Conservation (phyloP, 2,888 invertebrate genomes). For the Agrochola circellaris region DNA sequence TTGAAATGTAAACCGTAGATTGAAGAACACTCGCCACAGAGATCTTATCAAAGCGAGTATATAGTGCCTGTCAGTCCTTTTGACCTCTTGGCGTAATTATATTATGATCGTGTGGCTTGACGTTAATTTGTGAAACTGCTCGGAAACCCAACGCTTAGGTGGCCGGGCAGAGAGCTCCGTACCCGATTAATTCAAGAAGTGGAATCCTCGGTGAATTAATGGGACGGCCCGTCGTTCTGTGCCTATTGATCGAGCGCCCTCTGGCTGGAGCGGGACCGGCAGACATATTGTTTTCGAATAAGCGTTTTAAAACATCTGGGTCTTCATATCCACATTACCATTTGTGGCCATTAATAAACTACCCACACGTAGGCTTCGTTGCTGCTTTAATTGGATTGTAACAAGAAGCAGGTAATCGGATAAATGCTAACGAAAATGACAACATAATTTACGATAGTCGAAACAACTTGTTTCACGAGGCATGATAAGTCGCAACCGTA, state of each 20-base stretch:
- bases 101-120: slow-evolving; percentile 81
- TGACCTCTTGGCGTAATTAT: slow-evolving; percentile 75
- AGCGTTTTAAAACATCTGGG: slow-evolving; percentile 54
- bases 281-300: slow-evolving; percentile 62
- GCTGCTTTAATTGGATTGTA: slow-evolving; percentile 31
- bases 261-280: slow-evolving; percentile 61
- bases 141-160: slow-evolving; percentile 84
- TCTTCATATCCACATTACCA: slow-evolving; percentile 30
- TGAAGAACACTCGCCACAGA: slow-evolving; percentile 63
- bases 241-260: slow-evolving; percentile 80
- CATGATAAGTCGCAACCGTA: slow-evolving; percentile 35
- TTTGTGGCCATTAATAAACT: slow-evolving; percentile 9
- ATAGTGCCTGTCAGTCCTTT: slow-evolving; percentile 66
- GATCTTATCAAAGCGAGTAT: slow-evolving; percentile 69
- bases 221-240: slow-evolving; percentile 76
- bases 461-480: slow-evolving; percentile 33
- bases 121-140: slow-evolving; percentile 88
- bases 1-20: slow-evolving; percentile 46
- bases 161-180: slow-evolving; percentile 76
- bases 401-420: slow-evolving; percentile 27
- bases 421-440: slow-evolving; percentile 27
- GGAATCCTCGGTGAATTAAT: slow-evolving; percentile 83
- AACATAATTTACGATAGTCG: slow-evolving; percentile 26
- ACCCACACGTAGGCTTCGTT: slow-evolving; percentile 17
- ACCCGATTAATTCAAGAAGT: slow-evolving; percentile 87